Base-by-base conservation (phyloP, 92 coral and sea anemone species). In the Heliopora coerulea region DNA sequence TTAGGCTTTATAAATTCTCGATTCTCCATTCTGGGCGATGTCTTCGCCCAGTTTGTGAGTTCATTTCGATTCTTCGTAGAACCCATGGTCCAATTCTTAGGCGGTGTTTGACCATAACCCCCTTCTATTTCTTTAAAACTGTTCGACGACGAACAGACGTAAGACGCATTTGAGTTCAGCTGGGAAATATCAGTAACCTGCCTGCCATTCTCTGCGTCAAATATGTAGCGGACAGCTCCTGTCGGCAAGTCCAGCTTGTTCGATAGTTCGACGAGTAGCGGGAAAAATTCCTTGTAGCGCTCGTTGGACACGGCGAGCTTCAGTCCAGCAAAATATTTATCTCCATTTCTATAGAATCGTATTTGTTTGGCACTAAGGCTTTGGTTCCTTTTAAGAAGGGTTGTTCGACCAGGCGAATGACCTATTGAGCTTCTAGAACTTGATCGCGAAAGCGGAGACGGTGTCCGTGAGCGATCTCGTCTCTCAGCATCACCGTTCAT, bases 301-400 rank as follows among this genome's bases (percentile, higher is more conserved):
- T 92, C 97, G 32, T 68, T 78, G 46, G 97, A 92, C 56, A 92
- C 97, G 28, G 97, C 97, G 35, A 92, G 88, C 81, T 92, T 89
- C 3, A 92, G 86, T 63, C 97, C 97, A 11, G 79, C 65, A 68
- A 87, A 89, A 80, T 89, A 87, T 73, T 80, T 91, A 86, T 89
- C 97, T 39, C 97, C 96, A 82, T 92, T 92, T 77, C 96, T 63
- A 88, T 85, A 92, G 83, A 92, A 92, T 81, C 93, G 91, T 68
- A 92, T 85, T 85, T 92, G 97, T 44, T 89, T 92, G 83, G 97
- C 97, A 72, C 88, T 86, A 44, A 86, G 78, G 29, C 96, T 89
- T 74, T 91, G 97, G 91, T 92, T 92, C 83, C 97, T 83, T 87
- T 91, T 84, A 11, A 92, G 85, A 20, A 92, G 96, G 12, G 97